Base-by-base conservation (phyloP, 2,888 invertebrate genomes). In the Nyleta sp. region DNA sequence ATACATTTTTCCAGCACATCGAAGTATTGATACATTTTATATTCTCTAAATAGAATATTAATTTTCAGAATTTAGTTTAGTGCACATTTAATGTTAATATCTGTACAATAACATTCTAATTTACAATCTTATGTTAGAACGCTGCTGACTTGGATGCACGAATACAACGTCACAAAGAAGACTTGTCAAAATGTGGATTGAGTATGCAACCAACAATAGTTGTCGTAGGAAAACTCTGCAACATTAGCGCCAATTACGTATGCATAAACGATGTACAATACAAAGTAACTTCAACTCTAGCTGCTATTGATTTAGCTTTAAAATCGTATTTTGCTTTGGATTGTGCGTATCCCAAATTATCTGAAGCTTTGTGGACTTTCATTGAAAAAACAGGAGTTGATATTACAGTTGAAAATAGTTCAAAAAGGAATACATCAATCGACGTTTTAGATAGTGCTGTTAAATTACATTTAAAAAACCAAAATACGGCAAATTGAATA, bases 151-250 rank as follows among this genome's bases (percentile, higher is more conserved):
- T n/a, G n/a, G n/a, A n/a, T n/a, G n/a, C n/a, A n/a, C n/a, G n/a
- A n/a, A n/a, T n/a, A n/a, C n/a, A n/a, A n/a, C n/a, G n/a, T n/a
- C n/a, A n/a, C n/a, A n/a, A n/a, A n/a, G n/a, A n/a, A n/a, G n/a
- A n/a, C n/a, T n/a, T n/a, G n/a, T n/a, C n/a, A n/a, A n/a, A n/a
- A n/a, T n/a, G n/a, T n/a, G n/a, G n/a, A n/a, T n/a, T n/a, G n/a
- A n/a, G n/a, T n/a, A n/a, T 71, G 4, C 71, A 71, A 33, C 71
- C 71, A 0, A 71, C 60, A 4, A 40, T 71, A 15, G 53, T 71
- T 10, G 2, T 44, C 15, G 33, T 48, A 8, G 60, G 71, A 40
- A 11, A 50, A 42, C 15, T 71, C 2, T 71, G 50, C 31, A 59
- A 53, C 1, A 44, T 71, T 7, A 40, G 18, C 13, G 35, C 24